phyloP scores from a whole-genome alignment of 2,888 invertebrate species.

The Mycalesis mineus region DNA sequence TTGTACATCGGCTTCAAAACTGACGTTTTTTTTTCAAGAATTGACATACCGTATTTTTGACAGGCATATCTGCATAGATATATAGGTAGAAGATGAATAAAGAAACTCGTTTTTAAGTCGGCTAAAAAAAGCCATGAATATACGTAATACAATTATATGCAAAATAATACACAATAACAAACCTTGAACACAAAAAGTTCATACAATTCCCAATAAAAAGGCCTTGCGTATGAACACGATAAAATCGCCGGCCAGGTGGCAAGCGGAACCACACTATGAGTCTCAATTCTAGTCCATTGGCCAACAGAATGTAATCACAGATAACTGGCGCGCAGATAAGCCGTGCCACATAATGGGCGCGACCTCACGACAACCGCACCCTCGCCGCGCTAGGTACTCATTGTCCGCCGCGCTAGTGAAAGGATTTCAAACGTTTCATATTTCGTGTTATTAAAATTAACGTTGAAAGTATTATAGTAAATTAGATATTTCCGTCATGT shows the following conservation, averaged over 20 bases:
- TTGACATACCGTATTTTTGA: no score
- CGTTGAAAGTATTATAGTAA: no score
- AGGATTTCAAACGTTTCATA: constrained; percentile 25
- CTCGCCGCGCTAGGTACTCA: constrained; percentile 33
- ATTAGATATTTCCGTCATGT: no score
- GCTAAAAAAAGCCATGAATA: no score
- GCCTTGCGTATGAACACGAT: constrained; percentile 4
- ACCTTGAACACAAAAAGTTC: neutral
- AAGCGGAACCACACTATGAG: constrained; percentile 13
- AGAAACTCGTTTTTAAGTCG: no score
- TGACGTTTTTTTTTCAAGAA: no score
- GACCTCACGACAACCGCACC: constrained; percentile 41
- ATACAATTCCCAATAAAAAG: constrained; percentile 9
- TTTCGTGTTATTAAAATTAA: neutral
- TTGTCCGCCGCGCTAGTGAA: constrained; percentile 35
- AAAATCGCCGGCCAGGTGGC: constrained; percentile 16
- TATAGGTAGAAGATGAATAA: no score
- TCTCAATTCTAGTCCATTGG: constrained; percentile 16
- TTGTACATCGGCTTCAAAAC: no score
- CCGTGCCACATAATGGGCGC: constrained; percentile 33
- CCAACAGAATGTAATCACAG: constrained; percentile 30
- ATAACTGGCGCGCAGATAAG: constrained; percentile 35
- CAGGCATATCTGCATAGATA: no score
- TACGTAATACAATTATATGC: no score
- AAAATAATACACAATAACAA: neutral